A percentile compares a stretch with the other conserved stretches of the same genome.
phyloP scores from a whole-genome alignment of 2,888 invertebrate species.

The Diploptera punctata region DNA sequence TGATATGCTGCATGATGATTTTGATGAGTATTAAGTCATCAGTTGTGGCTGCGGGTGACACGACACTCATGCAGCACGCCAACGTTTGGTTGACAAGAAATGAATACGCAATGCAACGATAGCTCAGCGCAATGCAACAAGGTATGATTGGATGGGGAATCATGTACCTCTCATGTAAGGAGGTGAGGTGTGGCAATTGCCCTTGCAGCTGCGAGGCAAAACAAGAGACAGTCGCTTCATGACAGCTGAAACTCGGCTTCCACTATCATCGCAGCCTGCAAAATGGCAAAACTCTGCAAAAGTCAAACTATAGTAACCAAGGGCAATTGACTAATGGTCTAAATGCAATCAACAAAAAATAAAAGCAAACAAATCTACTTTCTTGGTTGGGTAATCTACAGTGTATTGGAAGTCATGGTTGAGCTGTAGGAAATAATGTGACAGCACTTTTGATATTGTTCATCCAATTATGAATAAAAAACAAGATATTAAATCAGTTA shows the following conservation, averaged over 20 bases:
- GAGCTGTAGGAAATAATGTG: too few relatives aligned
- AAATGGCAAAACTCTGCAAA: conserved; percentile 48
- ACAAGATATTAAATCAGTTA: too few relatives aligned
- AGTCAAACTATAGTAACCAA: conserved; percentile 31
- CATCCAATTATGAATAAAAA: too few relatives aligned
- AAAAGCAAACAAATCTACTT: too few relatives aligned
- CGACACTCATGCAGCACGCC: conserved; percentile 25
- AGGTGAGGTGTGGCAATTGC: conserved; percentile 72
- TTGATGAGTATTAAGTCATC: too few relatives aligned
- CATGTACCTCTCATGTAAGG: conserved; percentile 74
- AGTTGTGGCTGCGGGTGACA: conserved; percentile 11
- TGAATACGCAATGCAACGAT: conserved; percentile 21
- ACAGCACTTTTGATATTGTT: too few relatives aligned
- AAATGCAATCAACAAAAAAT: conserved; percentile 1
- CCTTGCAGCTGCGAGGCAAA: conserved; percentile 75
- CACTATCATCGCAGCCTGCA: conserved; percentile 55
- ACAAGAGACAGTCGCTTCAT: conserved; percentile 63
- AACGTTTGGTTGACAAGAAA: neutral
- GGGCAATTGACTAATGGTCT: neutral
- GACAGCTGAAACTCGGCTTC: conserved; percentile 54
- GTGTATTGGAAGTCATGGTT: too few relatives aligned
- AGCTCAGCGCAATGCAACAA: conserved; percentile 28
- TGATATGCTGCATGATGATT: too few relatives aligned
- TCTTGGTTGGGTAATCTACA: too few relatives aligned
- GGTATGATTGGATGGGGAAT: conserved; percentile 47